Percentiles rank a stretch among this genome's conserved stretches.
Evolutionary conservation across 2,113 vertebrate genomes (phyloP).

Genomic region (Macquaria ambigua): DNA sequence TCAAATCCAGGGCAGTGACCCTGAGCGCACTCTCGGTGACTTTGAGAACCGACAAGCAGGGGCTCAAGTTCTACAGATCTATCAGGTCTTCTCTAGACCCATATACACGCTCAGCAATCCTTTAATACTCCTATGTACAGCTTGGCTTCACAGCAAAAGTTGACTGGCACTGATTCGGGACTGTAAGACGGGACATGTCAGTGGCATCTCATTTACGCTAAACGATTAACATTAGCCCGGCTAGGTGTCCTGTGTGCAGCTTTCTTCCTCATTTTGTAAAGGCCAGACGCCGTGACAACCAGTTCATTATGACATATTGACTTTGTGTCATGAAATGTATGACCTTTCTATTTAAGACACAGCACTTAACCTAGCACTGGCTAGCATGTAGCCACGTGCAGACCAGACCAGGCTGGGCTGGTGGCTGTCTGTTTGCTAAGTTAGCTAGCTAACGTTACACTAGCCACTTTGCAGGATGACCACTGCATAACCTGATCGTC

Average conservation of each 20-base stretch:
- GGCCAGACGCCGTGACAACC: not conserved
- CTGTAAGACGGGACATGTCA: too few relatives aligned
- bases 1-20: slow-evolving; percentile 26
- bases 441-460: not conserved
- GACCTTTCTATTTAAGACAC: not conserved
- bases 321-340: not conserved
- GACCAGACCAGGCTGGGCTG: not conserved
- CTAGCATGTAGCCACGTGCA: slow-evolving; percentile 56
- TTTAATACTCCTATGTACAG: too few relatives aligned
- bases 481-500: accelerated
- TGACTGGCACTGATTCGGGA: too few relatives aligned
- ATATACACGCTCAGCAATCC: accelerated
- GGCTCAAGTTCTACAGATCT: not conserved
- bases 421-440: not conserved
- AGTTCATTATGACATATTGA: not conserved
- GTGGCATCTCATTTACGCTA: not conserved
- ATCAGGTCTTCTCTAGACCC: accelerated
- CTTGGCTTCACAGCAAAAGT: not conserved
- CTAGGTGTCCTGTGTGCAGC: not conserved
- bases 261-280: not conserved
- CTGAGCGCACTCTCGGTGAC: slow-evolving; percentile 1
- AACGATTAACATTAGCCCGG: not conserved
- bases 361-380: not conserved
- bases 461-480: not conserved
- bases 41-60: not conserved